phyloP scores from a whole-genome alignment of 2,113 vertebrate species.

The Alethe diademata region DNA sequence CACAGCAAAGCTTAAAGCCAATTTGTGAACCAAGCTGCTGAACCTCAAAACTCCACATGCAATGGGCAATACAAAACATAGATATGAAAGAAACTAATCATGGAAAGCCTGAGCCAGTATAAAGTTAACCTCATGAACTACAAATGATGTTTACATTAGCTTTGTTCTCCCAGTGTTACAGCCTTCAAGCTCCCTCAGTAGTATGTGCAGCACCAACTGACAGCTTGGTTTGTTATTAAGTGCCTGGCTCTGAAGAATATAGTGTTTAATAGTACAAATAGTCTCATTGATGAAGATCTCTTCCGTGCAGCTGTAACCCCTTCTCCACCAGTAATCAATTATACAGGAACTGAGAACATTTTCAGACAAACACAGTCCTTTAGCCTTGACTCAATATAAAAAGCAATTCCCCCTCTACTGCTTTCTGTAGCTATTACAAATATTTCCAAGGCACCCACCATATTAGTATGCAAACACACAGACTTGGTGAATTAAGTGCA shows the following conservation, averaged over 20 bases:
- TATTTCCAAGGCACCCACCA: not conserved
- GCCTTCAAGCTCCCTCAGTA: not conserved
- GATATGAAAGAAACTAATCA: not conserved
- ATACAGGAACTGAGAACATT: not conserved
- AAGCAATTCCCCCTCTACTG: not conserved
- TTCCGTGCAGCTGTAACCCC: not conserved
- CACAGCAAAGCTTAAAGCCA: not conserved
- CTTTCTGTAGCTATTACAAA: not conserved
- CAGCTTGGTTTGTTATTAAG: not conserved
- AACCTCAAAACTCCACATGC: not conserved
- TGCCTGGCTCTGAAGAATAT: not conserved
- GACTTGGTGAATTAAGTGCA: not conserved
- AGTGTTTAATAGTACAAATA: not conserved
- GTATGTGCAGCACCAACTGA: accelerated
- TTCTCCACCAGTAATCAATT: not conserved
- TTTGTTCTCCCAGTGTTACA: not conserved
- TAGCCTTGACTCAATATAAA: not conserved
- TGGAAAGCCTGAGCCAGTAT: not conserved
- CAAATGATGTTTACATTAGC: constrained; percentile 12
- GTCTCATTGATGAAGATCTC: not conserved
- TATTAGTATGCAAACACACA: not conserved
- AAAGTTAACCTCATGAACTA: constrained; percentile 20
- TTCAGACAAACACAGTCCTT: not conserved
- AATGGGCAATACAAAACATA: not conserved
- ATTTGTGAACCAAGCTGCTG: not conserved